Conservation (phyloP, 2,797 vertebrate species). For the Falco berigora region DNA sequence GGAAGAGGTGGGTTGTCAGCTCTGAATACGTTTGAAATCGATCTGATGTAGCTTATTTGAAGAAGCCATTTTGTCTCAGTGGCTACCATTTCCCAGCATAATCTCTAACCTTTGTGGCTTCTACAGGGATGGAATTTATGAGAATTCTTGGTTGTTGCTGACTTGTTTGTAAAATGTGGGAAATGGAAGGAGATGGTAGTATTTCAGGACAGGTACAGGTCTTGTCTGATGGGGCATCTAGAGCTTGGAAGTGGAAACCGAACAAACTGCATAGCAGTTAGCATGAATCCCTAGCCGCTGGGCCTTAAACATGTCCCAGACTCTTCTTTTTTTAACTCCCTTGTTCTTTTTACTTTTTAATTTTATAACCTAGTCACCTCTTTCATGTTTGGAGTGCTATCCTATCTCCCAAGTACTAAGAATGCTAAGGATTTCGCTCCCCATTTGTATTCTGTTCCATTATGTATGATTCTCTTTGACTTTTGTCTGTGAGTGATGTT, state of each 20-base stretch:
- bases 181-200: not conserved
- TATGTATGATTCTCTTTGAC: not conserved
- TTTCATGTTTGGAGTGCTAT: not conserved
- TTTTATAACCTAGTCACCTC: not conserved
- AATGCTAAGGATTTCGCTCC: not conserved
- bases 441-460: not conserved
- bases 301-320: not conserved
- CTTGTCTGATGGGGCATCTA: not conserved
- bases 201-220: not conserved
- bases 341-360: not conserved
- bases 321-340: not conserved
- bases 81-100: not conserved
- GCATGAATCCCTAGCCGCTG: rapidly evolving
- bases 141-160: not conserved
- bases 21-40: not conserved
- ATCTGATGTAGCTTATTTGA: not conserved
- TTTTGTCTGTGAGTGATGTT: not conserved
- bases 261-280: not conserved
- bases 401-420: not conserved
- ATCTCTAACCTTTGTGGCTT: not conserved
- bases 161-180: not conserved
- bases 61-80: not conserved
- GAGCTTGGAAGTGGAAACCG: not conserved
- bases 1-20: not conserved
- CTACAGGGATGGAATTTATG: not conserved